These are phyloP conservation scores for Istiophorus platypterus DNA, from an alignment of 2,113 vertebrate species.

Conservation along the genomic window DNA sequence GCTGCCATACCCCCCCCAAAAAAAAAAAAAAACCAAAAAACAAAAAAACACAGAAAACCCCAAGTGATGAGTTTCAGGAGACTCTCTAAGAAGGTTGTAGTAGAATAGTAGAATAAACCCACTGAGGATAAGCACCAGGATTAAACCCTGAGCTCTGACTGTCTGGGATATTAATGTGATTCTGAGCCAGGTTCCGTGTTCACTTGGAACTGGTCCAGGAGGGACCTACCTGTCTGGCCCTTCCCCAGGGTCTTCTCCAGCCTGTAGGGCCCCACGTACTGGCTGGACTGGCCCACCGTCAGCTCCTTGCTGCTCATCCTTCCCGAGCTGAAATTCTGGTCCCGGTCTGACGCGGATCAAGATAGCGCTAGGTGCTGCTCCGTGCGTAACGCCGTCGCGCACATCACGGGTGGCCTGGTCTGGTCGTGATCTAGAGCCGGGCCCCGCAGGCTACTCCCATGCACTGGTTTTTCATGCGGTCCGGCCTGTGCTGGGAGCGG, in stretches of 20 bases:
- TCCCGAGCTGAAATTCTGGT: conserved; percentile 35
- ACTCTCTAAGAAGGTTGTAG: conserved; percentile 2
- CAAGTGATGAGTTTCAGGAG: not conserved
- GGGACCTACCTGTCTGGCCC: conserved; percentile 85
- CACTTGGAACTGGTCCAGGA: not conserved
- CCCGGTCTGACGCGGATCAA: conserved; percentile 64
- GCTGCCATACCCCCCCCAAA: not conserved
- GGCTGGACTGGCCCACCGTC: conserved; percentile 82
- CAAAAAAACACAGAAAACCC: too few relatives aligned
- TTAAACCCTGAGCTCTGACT: conserved; percentile 22
- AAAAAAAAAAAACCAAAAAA: not conserved
- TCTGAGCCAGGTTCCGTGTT: too few relatives aligned
- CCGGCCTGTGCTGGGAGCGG: conserved; percentile 36
- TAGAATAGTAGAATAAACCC: conserved; percentile 31
- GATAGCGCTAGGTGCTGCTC: conserved; percentile 66
- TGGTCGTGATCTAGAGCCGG: conserved; percentile 78
- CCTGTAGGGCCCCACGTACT: conserved; percentile 87
- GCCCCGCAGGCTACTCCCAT: conserved; percentile 81
- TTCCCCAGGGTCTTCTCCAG: conserved; percentile 88
- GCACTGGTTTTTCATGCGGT: conserved; percentile 73
- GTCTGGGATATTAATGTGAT: not conserved
- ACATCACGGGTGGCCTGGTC: conserved; percentile 72
- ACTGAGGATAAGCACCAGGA: conserved; percentile 8
- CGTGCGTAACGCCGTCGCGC: conserved; percentile 69
- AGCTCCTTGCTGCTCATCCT: conserved; percentile 86